Evolutionary conservation across 2,797 vertebrate species (phyloP), one percentile per base, ranked within the genome.

Genomic region (Xenops minutus): DNA sequence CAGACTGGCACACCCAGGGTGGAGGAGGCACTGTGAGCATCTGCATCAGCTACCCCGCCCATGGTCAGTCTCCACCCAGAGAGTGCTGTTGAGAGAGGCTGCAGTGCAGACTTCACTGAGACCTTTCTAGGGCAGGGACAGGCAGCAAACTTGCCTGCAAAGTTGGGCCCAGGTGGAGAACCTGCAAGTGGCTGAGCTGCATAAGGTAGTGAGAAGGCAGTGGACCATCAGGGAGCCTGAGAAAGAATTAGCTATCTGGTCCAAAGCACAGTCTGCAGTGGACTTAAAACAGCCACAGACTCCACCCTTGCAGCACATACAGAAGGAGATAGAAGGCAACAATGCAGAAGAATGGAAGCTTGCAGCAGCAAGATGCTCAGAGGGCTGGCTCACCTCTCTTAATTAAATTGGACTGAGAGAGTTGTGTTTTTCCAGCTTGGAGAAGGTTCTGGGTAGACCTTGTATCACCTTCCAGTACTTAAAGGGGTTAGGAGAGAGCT

Each of bases 361-460:
- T n/a, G 56, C 43, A 49, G 29, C 22, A 62, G 55, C 36, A 69
- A 62, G 32, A 24, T 22, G 32, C 32, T 43, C 43, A n/a, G 15
- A 12, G 20, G 23, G 56, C 16, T 8, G 32, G n/a, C 8, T 9
- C 32, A 56, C 4, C 16, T 30, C 10, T 55, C n/a, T 0, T 0
- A 0, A 14, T 19, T 24, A 58, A 51, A 14, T 13, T 14, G 30
- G 39, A 52, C 27, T 34, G 43, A 55, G 29, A 39, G 9, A 69
- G 14, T 2, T 52, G 21, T 32, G 24, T 5, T 10, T 26, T 77
- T 77, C 49, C 51, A 58, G 24, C n/a, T 10, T 30, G n/a, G 17
- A 83, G 9, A 58, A 58, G 10, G n/a, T 8, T 71, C 51, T 63
- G n/a, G 49, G 16, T 32, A 69, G 16, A 63, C 22, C 11, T 58